A percentile compares a stretch with the other conserved stretches of the same genome.
phyloP scores from a whole-genome alignment of 2,888 invertebrate genomes.

The Psylliodes chrysocephalus region DNA sequence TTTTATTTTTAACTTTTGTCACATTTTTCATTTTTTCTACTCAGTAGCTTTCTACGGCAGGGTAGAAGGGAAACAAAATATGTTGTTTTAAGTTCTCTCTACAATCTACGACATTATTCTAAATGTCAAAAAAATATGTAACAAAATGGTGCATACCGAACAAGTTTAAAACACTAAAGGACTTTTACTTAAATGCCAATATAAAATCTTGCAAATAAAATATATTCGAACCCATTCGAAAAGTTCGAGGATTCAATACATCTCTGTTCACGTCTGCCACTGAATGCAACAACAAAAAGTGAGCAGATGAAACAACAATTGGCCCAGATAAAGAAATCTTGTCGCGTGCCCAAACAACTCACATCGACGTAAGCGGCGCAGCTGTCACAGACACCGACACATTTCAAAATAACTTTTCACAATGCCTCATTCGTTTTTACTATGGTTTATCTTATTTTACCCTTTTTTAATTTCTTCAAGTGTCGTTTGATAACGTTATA shows the following conservation, averaged over 20 bases:
- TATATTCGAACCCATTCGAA: background rate
- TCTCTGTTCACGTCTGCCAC: slow-evolving; percentile 16
- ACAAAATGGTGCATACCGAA: too few relatives aligned
- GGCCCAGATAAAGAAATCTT: slow-evolving; percentile 63
- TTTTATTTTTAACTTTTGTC: too few relatives aligned
- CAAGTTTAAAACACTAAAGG: background rate
- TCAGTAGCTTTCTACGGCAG: too few relatives aligned
- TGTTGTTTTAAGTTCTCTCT: too few relatives aligned
- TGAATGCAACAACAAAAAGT: slow-evolving; percentile 45
- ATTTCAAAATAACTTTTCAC: slow-evolving; percentile 55
- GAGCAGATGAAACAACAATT: slow-evolving; percentile 63
- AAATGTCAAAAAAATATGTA: too few relatives aligned
- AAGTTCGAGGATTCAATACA: slow-evolving; percentile 2
- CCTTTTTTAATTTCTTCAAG: slow-evolving; percentile 22
- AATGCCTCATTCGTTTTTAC: slow-evolving; percentile 38
- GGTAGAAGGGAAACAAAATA: too few relatives aligned
- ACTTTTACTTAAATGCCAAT: too few relatives aligned
- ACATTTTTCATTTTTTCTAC: too few relatives aligned
- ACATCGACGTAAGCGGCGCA: slow-evolving; percentile 52
- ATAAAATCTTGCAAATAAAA: too few relatives aligned
- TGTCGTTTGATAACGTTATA: slow-evolving; percentile 1
- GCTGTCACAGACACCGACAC: slow-evolving; percentile 51
- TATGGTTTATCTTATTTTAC: slow-evolving; percentile 45
- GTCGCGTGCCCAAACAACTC: slow-evolving; percentile 59
- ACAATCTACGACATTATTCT: too few relatives aligned